Conservation (phyloP, 2,113 vertebrate species). For the Thinocorus orbignyianus region DNA sequence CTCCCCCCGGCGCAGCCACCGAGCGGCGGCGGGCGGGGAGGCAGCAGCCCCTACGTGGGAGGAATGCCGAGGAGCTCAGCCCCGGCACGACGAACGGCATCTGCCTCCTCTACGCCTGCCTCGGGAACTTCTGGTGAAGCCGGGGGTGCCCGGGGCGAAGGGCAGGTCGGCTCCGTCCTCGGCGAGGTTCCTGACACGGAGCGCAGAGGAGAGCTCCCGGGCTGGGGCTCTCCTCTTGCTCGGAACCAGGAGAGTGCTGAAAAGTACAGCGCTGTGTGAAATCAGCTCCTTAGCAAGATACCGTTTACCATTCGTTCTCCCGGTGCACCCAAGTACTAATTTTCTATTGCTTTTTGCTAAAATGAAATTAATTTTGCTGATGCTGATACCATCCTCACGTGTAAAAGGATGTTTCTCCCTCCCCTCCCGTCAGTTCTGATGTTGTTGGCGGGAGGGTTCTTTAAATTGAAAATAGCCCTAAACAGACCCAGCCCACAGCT, state of each 20-base stretch:
- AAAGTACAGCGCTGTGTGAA: background rate
- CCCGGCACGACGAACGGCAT: background rate
- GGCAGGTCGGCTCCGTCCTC: fast-evolving
- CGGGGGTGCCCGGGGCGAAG: fast-evolving
- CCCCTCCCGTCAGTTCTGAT: fast-evolving
- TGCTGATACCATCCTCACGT: background rate
- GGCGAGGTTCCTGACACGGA: fast-evolving
- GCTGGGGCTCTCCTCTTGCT: fast-evolving
- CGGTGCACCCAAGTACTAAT: background rate
- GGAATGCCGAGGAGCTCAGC: slow-evolving; percentile 12
- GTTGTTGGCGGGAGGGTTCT: background rate
- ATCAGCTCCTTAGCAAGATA: background rate
- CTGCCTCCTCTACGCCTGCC: background rate
- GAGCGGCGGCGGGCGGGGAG: background rate
- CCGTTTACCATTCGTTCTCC: background rate
- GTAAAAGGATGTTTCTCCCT: background rate
- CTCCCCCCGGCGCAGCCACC: background rate
- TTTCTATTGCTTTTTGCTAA: background rate
- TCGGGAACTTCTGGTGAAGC: background rate
- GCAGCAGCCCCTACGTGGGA: background rate
- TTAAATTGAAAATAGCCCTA: background rate
- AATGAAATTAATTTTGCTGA: background rate
- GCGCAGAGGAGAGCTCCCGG: fast-evolving
- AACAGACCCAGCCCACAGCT: background rate
- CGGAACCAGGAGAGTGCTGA: fast-evolving